Base-by-base conservation (phyloP, 2,113 vertebrate genomes). In the Zeus faber region DNA sequence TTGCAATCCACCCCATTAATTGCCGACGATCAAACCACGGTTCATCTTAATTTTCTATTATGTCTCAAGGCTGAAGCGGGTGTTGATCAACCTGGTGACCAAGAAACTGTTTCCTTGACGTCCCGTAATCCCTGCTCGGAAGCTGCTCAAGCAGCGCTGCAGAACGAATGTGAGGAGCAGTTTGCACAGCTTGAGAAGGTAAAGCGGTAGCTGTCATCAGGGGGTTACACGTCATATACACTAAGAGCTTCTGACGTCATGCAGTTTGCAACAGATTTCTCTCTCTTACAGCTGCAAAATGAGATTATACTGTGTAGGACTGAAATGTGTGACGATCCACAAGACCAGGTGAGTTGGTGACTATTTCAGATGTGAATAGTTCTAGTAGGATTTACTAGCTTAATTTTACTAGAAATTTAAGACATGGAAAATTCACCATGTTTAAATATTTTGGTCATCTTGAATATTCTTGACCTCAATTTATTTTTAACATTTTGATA, bases 201-300 rank as follows among this genome's bases (percentile, higher is more conserved):
- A 49, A 70, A 40, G 17, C 4, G 6, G 41, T 3, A 16, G 16
- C 14, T 22, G 7, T 44, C 16, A 6, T 40, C 6, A n/a, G 1
- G 13, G 13, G 40, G 5, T 41, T 41, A 7, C 20, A 10, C 16
- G 6, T n/a, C 13, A 13, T 16, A n/a, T 40, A n/a, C 4, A 40
- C 6, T 16, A 21, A 44, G 3, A 44, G 17, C 8, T 21, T 16
- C 3, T 52, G 2, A 9, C 5, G 10, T 17, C 26, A 3, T 35
- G 14, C 13, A 16, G 50, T 39, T 41, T 6, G 40, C 16, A 20
- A 1, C 35, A 37, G 16, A 22, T 46, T 27, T 63, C 8, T 79
- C 4, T 83, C 2, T 82, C 35, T 81, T 80, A 16, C 78, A 91
- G 89, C 66, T 90, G 23, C 89, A 89, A 56, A 83, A 85, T 68